Percentiles rank a stretch among this genome's conserved stretches.
Conservation (phyloP, 2,888 invertebrate genomes). For the Sminthurides aquaticus region DNA sequence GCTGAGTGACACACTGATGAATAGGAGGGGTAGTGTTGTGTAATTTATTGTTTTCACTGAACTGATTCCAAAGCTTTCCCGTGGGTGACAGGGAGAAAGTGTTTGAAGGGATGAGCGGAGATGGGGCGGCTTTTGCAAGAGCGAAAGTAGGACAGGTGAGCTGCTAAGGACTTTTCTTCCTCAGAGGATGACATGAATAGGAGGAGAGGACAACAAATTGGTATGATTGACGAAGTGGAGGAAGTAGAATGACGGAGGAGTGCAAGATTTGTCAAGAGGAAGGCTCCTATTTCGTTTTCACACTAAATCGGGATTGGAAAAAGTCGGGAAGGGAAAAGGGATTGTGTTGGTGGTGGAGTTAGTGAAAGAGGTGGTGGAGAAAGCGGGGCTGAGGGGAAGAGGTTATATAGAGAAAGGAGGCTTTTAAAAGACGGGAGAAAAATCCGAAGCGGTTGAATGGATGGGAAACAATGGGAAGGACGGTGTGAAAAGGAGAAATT, state of each 20-base stretch:
- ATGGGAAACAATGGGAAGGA: constrained; percentile 32
- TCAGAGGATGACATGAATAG: not conserved
- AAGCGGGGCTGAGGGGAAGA: constrained; percentile 1
- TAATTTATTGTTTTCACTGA: too few species aligned
- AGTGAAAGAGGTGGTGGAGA: not conserved
- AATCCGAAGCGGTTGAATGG: constrained; percentile 29
- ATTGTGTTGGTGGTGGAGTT: constrained; percentile 1
- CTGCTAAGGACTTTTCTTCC: too few species aligned
- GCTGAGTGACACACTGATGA: too few species aligned
- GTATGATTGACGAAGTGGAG: constrained; percentile 15
- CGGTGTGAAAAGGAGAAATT: constrained; percentile 30
- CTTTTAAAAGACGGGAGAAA: constrained; percentile 28
- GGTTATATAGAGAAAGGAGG: too few species aligned
- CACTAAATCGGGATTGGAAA: too few species aligned
- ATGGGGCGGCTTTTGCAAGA: too few species aligned
- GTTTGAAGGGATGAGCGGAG: too few species aligned
- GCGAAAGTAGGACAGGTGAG: too few species aligned
- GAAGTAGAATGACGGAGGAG: constrained; percentile 23
- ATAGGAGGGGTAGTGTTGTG: too few species aligned
- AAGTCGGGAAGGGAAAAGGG: not conserved
- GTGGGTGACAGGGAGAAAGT: too few species aligned
- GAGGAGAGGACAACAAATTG: not conserved
- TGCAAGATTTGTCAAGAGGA: constrained; percentile 28
- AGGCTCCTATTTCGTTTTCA: constrained; percentile 10
- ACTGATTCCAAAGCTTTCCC: too few species aligned